Percentiles rank a stretch among this genome's conserved stretches.
These are phyloP conservation scores for Eristalis arbustorum DNA, from an alignment of 2,888 invertebrate genomes.

Conservation along the genomic window DNA sequence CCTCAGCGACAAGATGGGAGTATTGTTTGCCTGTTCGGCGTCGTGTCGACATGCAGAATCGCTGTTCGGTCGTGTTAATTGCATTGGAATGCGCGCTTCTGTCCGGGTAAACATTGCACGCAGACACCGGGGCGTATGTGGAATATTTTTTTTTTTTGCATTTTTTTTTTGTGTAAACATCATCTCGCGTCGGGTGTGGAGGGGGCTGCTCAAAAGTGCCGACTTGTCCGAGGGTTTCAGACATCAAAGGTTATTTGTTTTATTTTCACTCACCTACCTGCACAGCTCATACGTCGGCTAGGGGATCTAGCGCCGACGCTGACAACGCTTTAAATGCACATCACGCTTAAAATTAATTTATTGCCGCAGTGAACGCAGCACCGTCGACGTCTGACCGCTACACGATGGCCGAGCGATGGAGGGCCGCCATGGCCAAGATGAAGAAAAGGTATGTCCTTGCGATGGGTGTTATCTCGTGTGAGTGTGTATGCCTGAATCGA, in stretches of 20 bases:
- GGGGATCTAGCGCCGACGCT: constrained; percentile 28
- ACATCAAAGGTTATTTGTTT: constrained; percentile 27
- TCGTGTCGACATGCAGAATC: constrained; percentile 2
- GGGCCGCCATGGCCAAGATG: constrained; percentile 73
- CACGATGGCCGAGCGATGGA: constrained; percentile 75
- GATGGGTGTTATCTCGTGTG: neutral
- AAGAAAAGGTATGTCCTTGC: constrained; percentile 73
- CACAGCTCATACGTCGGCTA: constrained; percentile 29
- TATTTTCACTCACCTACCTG: constrained; percentile 20
- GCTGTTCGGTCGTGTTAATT: constrained; percentile 36
- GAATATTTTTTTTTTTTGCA: constrained; percentile 24
- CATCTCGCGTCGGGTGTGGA: neutral
- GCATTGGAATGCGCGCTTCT: constrained; percentile 47
- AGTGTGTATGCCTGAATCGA: too few relatives aligned
- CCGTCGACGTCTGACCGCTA: neutral
- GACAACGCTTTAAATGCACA: constrained; percentile 54
- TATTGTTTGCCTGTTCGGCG: constrained; percentile 31
- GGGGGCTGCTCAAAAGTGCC: constrained; percentile 60
- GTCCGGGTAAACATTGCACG: constrained; percentile 18
- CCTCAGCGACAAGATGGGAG: constrained; percentile 18
- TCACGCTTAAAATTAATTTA: constrained; percentile 56
- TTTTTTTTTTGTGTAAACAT: constrained; percentile 27
- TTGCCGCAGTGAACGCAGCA: constrained; percentile 15
- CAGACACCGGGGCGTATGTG: constrained; percentile 63
- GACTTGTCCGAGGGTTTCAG: constrained; percentile 5